These are phyloP conservation scores for Dermochelys coriacea DNA, from an alignment of 2,797 vertebrate genomes.

Conservation along the genomic window DNA sequence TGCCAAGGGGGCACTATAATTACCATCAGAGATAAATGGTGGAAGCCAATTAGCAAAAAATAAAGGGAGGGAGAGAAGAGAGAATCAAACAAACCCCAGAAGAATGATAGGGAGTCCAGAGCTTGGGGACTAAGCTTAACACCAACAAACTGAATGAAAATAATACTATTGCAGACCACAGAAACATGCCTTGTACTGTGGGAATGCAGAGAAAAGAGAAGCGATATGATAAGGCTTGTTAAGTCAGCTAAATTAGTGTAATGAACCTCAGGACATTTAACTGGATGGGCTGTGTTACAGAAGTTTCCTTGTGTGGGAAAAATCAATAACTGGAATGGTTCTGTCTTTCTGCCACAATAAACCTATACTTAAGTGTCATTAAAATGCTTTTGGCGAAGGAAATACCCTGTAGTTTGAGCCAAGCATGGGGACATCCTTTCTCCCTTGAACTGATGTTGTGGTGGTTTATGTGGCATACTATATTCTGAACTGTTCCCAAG, in stretches of 20 bases:
- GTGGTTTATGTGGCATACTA: conserved; percentile 70
- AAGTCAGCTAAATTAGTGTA: conserved; percentile 31
- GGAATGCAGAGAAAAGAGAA: background rate
- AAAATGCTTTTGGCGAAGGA: conserved; percentile 69
- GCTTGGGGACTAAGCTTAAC: background rate
- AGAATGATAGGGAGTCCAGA: background rate
- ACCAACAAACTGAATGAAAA: conserved; percentile 2
- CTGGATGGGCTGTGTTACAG: background rate
- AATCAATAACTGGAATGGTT: conserved; percentile 34
- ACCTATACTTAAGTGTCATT: conserved; percentile 71
- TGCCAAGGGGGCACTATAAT: background rate
- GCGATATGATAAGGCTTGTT: conserved; percentile 1
- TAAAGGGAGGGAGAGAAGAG: background rate
- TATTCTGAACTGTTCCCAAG: conserved; percentile 62
- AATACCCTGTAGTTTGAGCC: conserved; percentile 60
- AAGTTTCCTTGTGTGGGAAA: conserved; percentile 73
- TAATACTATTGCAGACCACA: background rate
- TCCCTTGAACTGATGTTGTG: conserved; percentile 47
- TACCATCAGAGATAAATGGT: background rate
- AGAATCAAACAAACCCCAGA: background rate
- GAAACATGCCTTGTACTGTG: background rate
- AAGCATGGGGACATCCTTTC: conserved; percentile 57
- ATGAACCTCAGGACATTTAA: background rate
- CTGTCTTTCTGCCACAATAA: conserved; percentile 19
- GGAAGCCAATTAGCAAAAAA: conserved; percentile 28